Base-by-base conservation (phyloP, 2,113 vertebrate genomes). In the Chionodraco myersi region DNA sequence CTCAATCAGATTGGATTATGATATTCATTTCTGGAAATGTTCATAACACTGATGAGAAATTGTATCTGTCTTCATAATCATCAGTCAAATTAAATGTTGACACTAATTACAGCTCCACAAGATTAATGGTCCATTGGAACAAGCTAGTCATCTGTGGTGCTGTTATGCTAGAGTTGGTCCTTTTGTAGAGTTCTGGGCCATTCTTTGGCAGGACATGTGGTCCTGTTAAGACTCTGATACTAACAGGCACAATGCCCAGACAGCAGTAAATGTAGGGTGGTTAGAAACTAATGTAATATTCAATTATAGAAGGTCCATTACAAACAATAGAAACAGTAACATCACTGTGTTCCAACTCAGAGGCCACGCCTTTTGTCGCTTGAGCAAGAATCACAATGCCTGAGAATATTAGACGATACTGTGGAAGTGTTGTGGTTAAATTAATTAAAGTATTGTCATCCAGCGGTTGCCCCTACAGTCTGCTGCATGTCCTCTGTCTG, bases 381-480 rank as follows among this genome's bases (percentile, higher is more conserved):
- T 56, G 14, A 63, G 49, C 49, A 30, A 14, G 7, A 69, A 68
- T 63, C 15, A 14, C 26, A 74, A 7, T 9, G 11, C 36, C 49
- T 11, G 56, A 74, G 58, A 13, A 30, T 62, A 8, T 49, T 75
- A 15, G 72, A 23, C 51, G 57, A 69, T 7, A 66, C 5, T 41
- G 6, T 11, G 58, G 18, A 59, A 41, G 23, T 16, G 48, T 26
- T 21, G 12, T 52, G 45, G 48, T 59, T 52, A 18, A 64, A 52
- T 23, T 59, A 72, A 63, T 77, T 30, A 54, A 67, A 61, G 62
- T 61, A 23, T 53, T 56, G 62, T 56, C 49, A 73, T 73, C 44
- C n/a, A 49, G 41, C n/a, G 3, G 16, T 0, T 53, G 61, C 11
- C 16, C 51, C 14, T 45, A 36, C 67, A 66, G 67, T 54, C 62